phyloP scores from a whole-genome alignment of 2,888 invertebrate species.

The Teinopalpus imperialis region DNA sequence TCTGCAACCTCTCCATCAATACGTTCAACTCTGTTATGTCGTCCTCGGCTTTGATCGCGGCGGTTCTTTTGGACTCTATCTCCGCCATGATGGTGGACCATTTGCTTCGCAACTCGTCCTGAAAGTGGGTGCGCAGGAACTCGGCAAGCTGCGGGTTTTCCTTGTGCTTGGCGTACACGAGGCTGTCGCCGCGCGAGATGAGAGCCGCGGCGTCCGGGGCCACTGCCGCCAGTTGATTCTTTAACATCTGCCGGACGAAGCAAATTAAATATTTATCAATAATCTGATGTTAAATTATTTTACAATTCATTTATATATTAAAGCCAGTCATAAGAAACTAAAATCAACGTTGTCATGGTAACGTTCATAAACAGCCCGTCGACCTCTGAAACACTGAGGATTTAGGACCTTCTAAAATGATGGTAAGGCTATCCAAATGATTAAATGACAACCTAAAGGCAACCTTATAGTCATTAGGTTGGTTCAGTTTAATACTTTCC shows the following conservation, averaged over 20 bases:
- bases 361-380: no score
- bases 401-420: no score
- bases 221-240: constrained; percentile 83
- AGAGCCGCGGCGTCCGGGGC: constrained; percentile 89
- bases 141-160: constrained; percentile 80
- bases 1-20: constrained; percentile 55
- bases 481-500: no score
- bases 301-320: no score
- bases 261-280: no score
- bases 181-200: constrained; percentile 89
- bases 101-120: constrained; percentile 82
- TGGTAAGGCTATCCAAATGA: no score
- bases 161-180: constrained; percentile 86
- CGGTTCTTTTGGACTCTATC: constrained; percentile 78
- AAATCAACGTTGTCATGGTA: no score
- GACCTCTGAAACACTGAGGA: no score
- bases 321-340: no score
- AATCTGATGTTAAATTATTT: no score
- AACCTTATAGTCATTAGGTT: no score
- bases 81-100: constrained; percentile 85
- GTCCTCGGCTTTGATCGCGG: constrained; percentile 81
- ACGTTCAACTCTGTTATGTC: constrained; percentile 70
- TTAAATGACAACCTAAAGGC: no score
- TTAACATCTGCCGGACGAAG: constrained; percentile 73
- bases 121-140: constrained; percentile 78